Evolutionary conservation across 2,113 vertebrate genomes (phyloP).

Genomic region (Perccottus glenii): DNA sequence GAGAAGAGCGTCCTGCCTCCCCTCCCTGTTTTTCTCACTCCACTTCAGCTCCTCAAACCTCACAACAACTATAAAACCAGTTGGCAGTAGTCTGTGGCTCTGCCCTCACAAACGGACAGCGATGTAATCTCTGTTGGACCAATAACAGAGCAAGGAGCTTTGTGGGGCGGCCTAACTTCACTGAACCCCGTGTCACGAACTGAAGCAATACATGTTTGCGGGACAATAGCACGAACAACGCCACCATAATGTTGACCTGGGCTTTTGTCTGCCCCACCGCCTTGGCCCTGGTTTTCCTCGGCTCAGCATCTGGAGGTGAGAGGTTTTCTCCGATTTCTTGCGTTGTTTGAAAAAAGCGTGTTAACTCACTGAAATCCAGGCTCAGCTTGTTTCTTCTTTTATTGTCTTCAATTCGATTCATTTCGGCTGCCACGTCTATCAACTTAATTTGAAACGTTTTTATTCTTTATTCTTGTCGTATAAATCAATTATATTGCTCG

Average conservation of each 20-base stretch:
- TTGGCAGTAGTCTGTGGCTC: not conserved
- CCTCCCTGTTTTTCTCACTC: constrained; percentile 3
- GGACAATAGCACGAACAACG: not conserved
- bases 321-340: constrained; percentile 6
- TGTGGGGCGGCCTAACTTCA: not conserved
- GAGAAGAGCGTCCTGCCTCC: constrained; percentile 47
- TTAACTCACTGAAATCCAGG: constrained; percentile 2
- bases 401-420: constrained; percentile 1
- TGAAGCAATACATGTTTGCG: constrained; percentile 11
- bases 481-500: too few species aligned
- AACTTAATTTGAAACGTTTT: too few species aligned
- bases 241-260: constrained; percentile 44
- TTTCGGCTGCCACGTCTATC: too few species aligned
- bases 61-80: constrained; percentile 27
- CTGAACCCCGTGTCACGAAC: constrained; percentile 17
- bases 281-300: constrained; percentile 22
- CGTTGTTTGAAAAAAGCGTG: not conserved
- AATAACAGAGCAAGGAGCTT: constrained; percentile 6
- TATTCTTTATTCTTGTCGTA: too few species aligned
- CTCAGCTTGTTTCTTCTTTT: constrained; percentile 43
- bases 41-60: constrained; percentile 13
- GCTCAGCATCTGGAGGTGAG: constrained; percentile 56
- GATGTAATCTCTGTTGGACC: constrained; percentile 28
- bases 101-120: constrained; percentile 6
- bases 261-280: constrained; percentile 20